A percentile compares a stretch with the other conserved stretches of the same genome.
Conservation (phyloP, 2,888 invertebrate species). For the Nezara viridula region DNA sequence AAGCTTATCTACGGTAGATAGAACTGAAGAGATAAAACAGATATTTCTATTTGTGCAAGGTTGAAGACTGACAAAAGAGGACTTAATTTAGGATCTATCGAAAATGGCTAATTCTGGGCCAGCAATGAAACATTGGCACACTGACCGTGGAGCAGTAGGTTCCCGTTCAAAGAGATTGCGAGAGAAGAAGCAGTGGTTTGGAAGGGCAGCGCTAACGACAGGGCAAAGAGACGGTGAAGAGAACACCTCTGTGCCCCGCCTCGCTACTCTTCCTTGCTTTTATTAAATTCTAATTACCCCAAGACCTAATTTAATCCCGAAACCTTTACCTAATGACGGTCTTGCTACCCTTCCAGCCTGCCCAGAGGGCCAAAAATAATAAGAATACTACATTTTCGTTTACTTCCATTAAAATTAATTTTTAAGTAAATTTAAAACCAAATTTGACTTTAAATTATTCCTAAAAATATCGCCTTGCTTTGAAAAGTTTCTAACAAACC, state of each 20-base stretch:
- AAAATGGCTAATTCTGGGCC: background rate
- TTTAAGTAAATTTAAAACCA: background rate
- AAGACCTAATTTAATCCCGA: background rate
- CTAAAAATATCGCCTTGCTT: too few relatives aligned
- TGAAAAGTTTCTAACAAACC: too few relatives aligned
- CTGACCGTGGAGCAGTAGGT: background rate
- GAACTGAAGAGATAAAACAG: background rate
- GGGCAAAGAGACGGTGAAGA: background rate
- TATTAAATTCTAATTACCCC: conserved; percentile 20
- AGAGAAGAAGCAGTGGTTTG: background rate
- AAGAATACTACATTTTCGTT: background rate
- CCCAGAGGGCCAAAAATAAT: background rate
- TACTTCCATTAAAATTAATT: background rate
- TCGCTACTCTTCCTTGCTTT: background rate
- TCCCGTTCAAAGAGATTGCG: background rate
- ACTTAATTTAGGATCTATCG: background rate
- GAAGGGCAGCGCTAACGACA: background rate
- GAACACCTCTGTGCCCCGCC: background rate
- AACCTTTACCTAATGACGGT: background rate
- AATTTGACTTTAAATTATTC: background rate
- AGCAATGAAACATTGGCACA: background rate
- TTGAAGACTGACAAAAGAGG: background rate
- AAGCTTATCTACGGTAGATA: background rate
- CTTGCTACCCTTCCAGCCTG: background rate
- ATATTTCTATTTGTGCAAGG: background rate